A percentile compares a stretch with the other conserved stretches of the same genome.
Evolutionary conservation across 2,888 invertebrate genomes (phyloP).

Genomic region (Allacma fusca): DNA sequence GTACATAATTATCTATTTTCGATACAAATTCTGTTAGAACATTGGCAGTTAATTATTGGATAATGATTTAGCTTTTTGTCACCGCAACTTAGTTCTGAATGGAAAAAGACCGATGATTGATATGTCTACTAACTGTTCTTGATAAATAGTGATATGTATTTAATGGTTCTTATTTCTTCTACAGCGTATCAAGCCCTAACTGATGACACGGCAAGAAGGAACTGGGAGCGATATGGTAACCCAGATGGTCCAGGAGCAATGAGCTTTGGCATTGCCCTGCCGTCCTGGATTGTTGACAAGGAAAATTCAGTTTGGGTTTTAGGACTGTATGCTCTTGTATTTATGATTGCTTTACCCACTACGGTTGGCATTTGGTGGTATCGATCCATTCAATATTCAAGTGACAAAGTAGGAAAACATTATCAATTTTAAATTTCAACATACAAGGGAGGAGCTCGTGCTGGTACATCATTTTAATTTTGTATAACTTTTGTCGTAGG

Average conservation of each 20-base stretch:
- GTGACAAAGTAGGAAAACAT: slow-evolving; percentile 86
- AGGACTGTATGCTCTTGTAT: slow-evolving; percentile 92
- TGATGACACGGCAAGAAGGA: slow-evolving; percentile 94
- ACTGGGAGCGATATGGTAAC: slow-evolving; percentile 99
- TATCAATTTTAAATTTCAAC: too few relatives aligned
- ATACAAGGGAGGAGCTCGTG: too few relatives aligned
- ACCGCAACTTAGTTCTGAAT: too few relatives aligned
- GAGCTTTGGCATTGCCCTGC: slow-evolving; percentile 98
- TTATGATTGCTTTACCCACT: slow-evolving; percentile 95
- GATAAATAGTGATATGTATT: too few relatives aligned
- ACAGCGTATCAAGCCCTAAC: slow-evolving; percentile 82
- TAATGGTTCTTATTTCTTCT: slow-evolving; percentile 37
- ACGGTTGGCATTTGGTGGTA: slow-evolving; percentile 99
- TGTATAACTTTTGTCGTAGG: too few relatives aligned
- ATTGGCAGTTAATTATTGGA: too few relatives aligned
- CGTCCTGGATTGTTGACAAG: slow-evolving; percentile 99
- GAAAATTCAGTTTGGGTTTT: slow-evolving; percentile 97
- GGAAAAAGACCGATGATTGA: too few relatives aligned
- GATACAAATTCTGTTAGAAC: too few relatives aligned
- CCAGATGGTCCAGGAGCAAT: slow-evolving; percentile 99
- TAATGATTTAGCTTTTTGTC: too few relatives aligned
- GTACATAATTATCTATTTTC: too few relatives aligned
- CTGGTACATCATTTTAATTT: too few relatives aligned
- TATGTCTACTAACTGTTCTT: too few relatives aligned
- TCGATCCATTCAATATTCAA: slow-evolving; percentile 94